phyloP scores from a whole-genome alignment of 2,113 vertebrate species.

The Mastomys coucha region DNA sequence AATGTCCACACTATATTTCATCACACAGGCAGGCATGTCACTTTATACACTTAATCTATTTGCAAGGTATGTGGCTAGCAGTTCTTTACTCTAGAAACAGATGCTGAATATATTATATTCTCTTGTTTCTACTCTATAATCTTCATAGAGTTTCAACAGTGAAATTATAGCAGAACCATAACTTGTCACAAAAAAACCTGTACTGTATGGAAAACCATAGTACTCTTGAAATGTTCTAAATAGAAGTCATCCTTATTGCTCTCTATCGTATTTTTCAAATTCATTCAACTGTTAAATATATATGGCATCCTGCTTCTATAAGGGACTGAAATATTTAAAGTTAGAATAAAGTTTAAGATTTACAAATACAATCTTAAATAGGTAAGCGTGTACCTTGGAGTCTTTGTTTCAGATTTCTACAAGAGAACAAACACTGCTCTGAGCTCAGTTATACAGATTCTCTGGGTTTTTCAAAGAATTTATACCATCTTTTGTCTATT shows the following conservation, averaged over 20 bases:
- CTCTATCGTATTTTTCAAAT: neutral
- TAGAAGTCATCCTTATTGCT: neutral
- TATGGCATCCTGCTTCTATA: neutral
- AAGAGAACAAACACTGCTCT: neutral
- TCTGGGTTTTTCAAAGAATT: neutral
- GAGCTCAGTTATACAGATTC: neutral
- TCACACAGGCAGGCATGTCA: neutral
- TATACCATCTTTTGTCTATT: neutral
- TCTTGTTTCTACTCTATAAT: neutral
- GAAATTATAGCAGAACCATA: neutral
- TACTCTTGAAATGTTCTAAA: conserved; percentile 41
- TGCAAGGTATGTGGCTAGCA: neutral
- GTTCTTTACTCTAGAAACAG: neutral
- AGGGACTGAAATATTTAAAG: neutral
- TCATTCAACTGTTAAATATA: neutral
- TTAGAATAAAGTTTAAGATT: neutral
- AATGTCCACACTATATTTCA: neutral
- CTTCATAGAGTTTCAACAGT: conserved; percentile 4
- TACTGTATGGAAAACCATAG: conserved; percentile 40
- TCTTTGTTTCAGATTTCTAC: neutral
- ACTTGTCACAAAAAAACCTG: conserved; percentile 17
- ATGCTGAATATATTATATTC: neutral
- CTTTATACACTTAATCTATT: conserved; percentile 33
- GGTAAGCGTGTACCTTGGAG: neutral
- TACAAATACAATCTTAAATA: neutral